Evolutionary conservation across 1,140 invertebrate species (phyloP).

Genomic region (Idris sp.): DNA sequence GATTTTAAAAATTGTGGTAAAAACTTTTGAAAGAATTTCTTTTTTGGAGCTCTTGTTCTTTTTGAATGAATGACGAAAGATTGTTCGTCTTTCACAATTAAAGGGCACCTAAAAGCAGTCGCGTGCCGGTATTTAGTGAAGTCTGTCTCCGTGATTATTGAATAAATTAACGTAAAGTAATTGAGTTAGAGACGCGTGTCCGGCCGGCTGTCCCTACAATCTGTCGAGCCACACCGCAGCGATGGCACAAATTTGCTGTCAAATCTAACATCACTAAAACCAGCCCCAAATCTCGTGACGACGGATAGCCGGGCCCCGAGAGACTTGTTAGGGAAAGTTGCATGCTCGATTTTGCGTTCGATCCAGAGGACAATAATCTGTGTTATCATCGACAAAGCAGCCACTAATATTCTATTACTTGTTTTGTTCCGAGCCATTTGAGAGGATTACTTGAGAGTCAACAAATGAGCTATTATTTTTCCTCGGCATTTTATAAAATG

Average conservation of each 20-base stretch:
- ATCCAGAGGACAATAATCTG: conserved; percentile 57
- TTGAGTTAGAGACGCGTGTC: conserved; percentile 68
- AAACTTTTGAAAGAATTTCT: too few relatives aligned
- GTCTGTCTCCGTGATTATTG: conserved; percentile 73
- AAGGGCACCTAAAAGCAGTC: conserved; percentile 48
- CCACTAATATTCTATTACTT: conserved; percentile 55
- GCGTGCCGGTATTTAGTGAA: conserved; percentile 74
- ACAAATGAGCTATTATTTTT: conserved; percentile 35
- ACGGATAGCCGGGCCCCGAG: conserved; percentile 50
- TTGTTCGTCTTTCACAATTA: too few relatives aligned
- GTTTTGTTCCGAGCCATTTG: conserved; percentile 42
- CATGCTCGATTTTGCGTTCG: conserved; percentile 49
- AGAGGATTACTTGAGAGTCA: conserved; percentile 46
- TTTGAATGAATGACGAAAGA: too few relatives aligned
- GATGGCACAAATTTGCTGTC: conserved; percentile 48
- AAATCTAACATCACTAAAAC: conserved; percentile 48
- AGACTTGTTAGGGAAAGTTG: conserved; percentile 61
- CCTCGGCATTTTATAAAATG: too few relatives aligned
- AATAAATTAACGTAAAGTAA: conserved; percentile 75
- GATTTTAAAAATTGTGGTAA: too few relatives aligned
- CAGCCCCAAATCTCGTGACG: conserved; percentile 52
- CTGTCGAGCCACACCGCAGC: conserved; percentile 44
- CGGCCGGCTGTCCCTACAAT: conserved; percentile 43
- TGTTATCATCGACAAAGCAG: conserved; percentile 60
- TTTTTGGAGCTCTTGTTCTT: too few relatives aligned